Conservation (phyloP, 1,140 invertebrate species). For the Lepeophtheirus salmonis region DNA sequence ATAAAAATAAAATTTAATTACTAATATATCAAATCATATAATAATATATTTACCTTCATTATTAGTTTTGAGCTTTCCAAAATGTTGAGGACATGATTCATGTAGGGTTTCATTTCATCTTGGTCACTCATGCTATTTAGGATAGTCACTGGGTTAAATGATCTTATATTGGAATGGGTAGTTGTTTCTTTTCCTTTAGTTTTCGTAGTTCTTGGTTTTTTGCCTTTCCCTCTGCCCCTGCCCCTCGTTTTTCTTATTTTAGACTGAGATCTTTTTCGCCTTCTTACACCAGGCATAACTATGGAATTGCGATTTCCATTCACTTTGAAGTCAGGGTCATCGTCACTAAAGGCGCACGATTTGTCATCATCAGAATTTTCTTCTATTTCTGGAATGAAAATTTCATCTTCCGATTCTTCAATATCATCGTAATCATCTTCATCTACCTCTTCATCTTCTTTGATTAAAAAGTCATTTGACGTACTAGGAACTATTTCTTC, state of each 20-base stretch:
- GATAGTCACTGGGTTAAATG: too few species aligned
- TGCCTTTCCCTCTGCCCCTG: neutral
- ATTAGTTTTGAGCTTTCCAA: neutral
- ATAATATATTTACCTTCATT: neutral
- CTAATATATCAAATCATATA: neutral
- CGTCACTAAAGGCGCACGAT: neutral
- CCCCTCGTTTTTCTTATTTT: neutral
- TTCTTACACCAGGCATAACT: too few species aligned
- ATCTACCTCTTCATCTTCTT: neutral
- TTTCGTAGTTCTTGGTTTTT: too few species aligned
- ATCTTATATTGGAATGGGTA: too few species aligned
- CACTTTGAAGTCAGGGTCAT: neutral
- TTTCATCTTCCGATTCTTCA: neutral
- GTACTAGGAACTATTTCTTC: too few species aligned
- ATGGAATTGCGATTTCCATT: too few species aligned
- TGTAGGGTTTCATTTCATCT: too few species aligned
- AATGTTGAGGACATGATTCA: neutral
- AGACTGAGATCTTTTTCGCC: too few species aligned
- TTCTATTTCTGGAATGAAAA: neutral
- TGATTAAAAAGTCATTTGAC: too few species aligned
- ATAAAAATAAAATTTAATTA: neutral
- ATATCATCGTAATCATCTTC: neutral
- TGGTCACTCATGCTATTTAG: too few species aligned
- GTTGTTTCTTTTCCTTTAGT: neutral
- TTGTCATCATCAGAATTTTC: neutral